A percentile compares a stretch with the other conserved stretches of the same genome.
Conservation (phyloP, 2,113 vertebrate genomes). For the Dolichotis patagonum region DNA sequence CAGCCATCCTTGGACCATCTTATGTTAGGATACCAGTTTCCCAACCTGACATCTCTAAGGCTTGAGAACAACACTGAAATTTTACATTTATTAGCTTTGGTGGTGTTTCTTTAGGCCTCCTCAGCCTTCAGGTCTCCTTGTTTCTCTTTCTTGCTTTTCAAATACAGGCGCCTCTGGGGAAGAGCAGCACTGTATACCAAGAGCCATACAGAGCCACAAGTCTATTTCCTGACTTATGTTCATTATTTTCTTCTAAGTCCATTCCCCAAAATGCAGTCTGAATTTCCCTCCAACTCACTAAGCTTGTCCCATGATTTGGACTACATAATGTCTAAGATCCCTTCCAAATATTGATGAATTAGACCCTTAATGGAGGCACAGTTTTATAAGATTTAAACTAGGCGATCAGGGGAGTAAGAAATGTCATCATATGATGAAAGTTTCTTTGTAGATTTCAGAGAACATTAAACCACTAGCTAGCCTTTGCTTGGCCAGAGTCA, state of each 20-base stretch:
- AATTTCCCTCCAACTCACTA: constrained; percentile 22
- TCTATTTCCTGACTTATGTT: background rate
- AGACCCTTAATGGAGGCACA: background rate
- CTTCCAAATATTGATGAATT: constrained; percentile 13
- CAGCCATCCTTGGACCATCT: background rate
- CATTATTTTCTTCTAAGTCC: background rate
- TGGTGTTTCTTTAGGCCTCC: background rate
- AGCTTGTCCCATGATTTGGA: background rate
- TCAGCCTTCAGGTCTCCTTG: background rate
- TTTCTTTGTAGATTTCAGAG: background rate
- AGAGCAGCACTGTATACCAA: background rate
- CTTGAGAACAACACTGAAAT: background rate
- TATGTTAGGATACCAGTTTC: background rate
- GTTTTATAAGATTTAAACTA: constrained; percentile 44
- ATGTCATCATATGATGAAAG: background rate
- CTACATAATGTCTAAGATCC: background rate
- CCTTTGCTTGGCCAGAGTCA: background rate
- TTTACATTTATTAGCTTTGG: background rate
- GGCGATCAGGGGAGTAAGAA: background rate
- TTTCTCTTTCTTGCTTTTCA: background rate
- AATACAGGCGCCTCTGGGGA: constrained; percentile 9
- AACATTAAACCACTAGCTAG: background rate
- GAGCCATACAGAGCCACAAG: background rate
- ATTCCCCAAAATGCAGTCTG: constrained; percentile 24
- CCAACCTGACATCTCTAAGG: background rate